Evolutionary conservation across 2,113 vertebrate species (phyloP).

Genomic region (Empidonax alnorum): DNA sequence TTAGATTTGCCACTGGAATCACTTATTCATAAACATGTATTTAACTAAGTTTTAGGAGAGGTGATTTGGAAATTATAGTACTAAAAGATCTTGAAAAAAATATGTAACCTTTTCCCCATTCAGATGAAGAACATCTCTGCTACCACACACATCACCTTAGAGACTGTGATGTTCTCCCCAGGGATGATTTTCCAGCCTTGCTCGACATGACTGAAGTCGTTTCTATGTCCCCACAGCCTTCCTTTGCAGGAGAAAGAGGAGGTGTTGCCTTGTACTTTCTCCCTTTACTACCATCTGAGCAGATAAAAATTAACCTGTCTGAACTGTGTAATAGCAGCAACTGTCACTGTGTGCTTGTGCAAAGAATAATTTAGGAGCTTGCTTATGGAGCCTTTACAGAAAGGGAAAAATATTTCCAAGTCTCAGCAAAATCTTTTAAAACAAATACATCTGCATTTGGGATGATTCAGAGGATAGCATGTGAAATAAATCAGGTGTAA

Average conservation of each 20-base stretch:
- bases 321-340: background rate
- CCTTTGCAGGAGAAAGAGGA: background rate
- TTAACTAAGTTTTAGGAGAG: background rate
- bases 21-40: background rate
- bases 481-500: conserved; percentile 53
- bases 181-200: background rate
- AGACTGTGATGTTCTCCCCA: background rate
- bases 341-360: background rate
- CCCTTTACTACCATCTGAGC: background rate
- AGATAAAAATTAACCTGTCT: conserved; percentile 37
- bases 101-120: background rate
- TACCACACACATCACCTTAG: background rate
- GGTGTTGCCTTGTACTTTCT: background rate
- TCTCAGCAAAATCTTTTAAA: conserved; percentile 53
- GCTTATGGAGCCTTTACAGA: background rate
- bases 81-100: background rate
- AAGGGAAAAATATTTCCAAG: background rate
- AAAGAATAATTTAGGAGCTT: background rate
- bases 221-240: background rate
- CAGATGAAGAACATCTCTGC: background rate
- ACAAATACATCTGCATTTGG: conserved; percentile 56
- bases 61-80: background rate
- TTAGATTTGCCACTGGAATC: background rate
- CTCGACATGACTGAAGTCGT: background rate
- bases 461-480: conserved; percentile 25